Percentiles rank a stretch among this genome's conserved stretches.
These are phyloP conservation scores for Guaruba guarouba DNA, from an alignment of 2,113 vertebrate species.

Conservation along the genomic window DNA sequence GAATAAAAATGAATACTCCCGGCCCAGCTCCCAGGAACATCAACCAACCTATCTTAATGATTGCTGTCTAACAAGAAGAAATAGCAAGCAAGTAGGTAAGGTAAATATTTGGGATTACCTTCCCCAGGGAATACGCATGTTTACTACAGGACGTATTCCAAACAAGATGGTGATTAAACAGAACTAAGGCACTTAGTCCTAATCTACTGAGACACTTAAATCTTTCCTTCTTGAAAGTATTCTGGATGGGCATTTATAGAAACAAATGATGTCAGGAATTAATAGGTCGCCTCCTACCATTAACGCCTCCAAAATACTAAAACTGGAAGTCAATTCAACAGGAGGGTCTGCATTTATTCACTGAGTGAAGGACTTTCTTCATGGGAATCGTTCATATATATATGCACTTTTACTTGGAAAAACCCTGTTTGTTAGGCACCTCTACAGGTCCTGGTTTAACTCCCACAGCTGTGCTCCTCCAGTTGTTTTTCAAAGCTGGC, in stretches of 20 bases:
- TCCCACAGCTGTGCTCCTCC: background rate
- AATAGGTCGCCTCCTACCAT: background rate
- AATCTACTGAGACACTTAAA: background rate
- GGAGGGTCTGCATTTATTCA: background rate
- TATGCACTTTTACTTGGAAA: background rate
- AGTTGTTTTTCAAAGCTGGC: background rate
- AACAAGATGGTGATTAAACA: background rate
- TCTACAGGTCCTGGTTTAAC: background rate
- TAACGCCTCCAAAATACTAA: background rate
- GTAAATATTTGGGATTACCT: conserved; percentile 21
- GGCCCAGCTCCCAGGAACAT: background rate
- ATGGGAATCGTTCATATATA: background rate
- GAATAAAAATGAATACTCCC: background rate
- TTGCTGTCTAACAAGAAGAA: background rate
- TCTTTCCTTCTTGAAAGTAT: conserved; percentile 3
- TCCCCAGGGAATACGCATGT: background rate
- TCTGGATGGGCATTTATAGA: conserved; percentile 7
- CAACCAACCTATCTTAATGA: background rate
- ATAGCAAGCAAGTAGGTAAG: background rate
- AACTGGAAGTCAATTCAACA: background rate
- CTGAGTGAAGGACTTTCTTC: background rate
- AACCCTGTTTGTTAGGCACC: background rate
- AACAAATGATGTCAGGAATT: background rate
- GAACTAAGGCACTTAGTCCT: conserved; percentile 30
- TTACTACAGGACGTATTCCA: conserved; percentile 15